These are phyloP conservation scores for Galerucella calmariensis DNA, from an alignment of 2,888 invertebrate genomes.

Conservation along the genomic window DNA sequence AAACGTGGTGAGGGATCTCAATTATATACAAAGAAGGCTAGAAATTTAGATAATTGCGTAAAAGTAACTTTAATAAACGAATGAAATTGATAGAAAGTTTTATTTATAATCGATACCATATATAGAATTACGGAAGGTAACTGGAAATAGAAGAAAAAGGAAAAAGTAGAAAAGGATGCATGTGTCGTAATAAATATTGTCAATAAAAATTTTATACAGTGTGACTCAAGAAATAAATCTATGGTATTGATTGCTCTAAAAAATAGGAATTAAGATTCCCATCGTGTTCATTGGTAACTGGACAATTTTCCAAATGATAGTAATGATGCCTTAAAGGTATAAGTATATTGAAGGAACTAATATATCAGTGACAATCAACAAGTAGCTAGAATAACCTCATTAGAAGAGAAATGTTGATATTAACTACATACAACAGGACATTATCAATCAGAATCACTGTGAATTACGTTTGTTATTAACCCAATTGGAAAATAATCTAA, in stretches of 20 bases:
- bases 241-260: too few species aligned
- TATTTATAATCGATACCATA: neutral
- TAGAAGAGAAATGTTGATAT: neutral
- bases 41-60: too few species aligned
- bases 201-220: neutral
- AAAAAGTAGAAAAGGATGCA: neutral
- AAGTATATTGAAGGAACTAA: neutral
- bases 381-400: neutral
- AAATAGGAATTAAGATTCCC: too few species aligned
- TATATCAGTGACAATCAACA: conserved; percentile 1
- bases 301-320: neutral
- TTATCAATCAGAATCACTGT: neutral
- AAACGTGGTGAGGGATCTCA: too few species aligned
- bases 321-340: conserved; percentile 2
- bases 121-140: too few species aligned
- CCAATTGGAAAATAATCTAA: neutral
- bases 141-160: neutral
- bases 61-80: too few species aligned
- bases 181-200: neutral
- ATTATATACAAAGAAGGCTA: too few species aligned
- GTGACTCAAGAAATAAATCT: neutral
- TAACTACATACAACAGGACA: conserved; percentile 1
- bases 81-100: neutral
- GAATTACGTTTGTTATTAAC: conserved; percentile 1
- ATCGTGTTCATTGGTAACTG: conserved; percentile 5